A percentile compares a stretch with the other conserved stretches of the same genome.
phyloP scores from a whole-genome alignment of 2,113 vertebrate genomes.

The Geothlypis trichas region DNA sequence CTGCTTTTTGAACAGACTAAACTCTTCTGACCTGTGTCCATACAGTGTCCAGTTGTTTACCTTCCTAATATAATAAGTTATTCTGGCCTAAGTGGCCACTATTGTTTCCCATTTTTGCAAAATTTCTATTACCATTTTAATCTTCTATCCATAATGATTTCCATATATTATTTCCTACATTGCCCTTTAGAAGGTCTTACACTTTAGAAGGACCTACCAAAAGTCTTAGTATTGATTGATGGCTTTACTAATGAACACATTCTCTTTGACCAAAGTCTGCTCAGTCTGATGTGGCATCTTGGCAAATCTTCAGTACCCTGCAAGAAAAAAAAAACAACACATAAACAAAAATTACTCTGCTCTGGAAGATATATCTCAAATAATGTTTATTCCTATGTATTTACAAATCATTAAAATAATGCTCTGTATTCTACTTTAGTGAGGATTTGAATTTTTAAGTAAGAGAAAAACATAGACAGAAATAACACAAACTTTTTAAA shows the following conservation, averaged over 20 bases:
- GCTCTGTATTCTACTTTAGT: background rate
- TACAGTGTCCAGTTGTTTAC: background rate
- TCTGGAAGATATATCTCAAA: background rate
- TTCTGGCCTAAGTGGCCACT: background rate
- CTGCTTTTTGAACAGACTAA: background rate
- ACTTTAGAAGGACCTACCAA: background rate
- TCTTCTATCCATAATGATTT: background rate
- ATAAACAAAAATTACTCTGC: background rate
- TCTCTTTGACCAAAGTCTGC: background rate
- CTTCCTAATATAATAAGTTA: background rate
- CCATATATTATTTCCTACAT: background rate
- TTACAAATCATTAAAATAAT: background rate
- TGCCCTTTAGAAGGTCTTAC: background rate
- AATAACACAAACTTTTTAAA: background rate
- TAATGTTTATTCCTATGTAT: background rate
- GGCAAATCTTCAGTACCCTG: background rate
- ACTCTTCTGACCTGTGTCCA: background rate
- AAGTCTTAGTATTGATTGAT: background rate
- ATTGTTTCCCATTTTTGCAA: background rate
- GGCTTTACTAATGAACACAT: background rate
- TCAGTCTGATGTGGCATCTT: background rate
- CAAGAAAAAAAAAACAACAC: background rate
- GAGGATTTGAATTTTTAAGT: conserved; percentile 8
- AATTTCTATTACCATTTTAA: background rate
- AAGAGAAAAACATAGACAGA: background rate